phyloP scores from a whole-genome alignment of 2,113 vertebrate species.

The Microcebus murinus region DNA sequence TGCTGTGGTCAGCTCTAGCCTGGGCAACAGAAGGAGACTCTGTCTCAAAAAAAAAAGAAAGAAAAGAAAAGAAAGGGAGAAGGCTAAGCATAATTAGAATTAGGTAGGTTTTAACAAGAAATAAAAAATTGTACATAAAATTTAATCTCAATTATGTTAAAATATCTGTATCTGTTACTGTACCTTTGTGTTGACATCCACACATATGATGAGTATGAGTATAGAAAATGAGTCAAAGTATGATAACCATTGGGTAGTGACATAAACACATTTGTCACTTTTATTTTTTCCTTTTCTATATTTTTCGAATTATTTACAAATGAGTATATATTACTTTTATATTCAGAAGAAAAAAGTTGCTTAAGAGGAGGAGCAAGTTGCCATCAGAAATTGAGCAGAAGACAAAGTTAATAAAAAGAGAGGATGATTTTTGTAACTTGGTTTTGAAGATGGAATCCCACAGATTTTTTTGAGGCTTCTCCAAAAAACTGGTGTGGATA shows the following conservation, averaged over 20 bases:
- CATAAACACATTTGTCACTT: not conserved
- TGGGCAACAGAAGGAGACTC: no score
- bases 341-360: conserved; percentile 7
- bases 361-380: not conserved
- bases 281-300: not conserved
- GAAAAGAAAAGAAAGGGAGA: not conserved
- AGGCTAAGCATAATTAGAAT: not conserved
- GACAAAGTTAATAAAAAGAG: conserved; percentile 30
- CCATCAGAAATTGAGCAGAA: not conserved
- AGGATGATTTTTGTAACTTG: not conserved
- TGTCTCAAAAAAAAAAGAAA: no score
- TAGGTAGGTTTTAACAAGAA: not conserved
- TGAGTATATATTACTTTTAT: conserved; percentile 36
- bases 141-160: not conserved
- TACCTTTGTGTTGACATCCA: not conserved
- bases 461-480: not conserved
- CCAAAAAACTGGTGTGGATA: not conserved
- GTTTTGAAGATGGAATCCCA: not conserved
- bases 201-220: not conserved
- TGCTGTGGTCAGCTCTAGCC: no score
- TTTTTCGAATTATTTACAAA: not conserved
- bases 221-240: not conserved
- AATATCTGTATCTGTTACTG: not conserved
- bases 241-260: not conserved
- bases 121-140: not conserved